These are phyloP conservation scores for Hippocampus kuda DNA, from an alignment of 2,797 vertebrate genomes.

Conservation along the genomic window DNA sequence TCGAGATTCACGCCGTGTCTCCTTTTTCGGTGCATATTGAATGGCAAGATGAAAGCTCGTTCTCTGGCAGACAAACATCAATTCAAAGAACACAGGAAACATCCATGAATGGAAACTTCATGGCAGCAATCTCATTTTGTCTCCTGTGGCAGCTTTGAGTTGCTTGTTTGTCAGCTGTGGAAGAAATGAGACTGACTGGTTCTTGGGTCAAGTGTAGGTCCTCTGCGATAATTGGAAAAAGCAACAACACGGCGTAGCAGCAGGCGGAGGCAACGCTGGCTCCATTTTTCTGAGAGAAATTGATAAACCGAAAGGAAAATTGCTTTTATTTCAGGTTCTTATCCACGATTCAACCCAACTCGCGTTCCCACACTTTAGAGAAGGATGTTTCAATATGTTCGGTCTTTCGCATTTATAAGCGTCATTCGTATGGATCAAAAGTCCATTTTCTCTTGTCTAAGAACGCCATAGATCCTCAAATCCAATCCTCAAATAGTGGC, in stretches of 20 bases:
- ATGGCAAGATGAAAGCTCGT: neutral
- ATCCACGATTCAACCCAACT: neutral
- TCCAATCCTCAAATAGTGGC: too few species aligned
- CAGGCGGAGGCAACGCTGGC: neutral
- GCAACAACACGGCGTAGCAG: neutral
- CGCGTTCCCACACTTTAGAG: neutral
- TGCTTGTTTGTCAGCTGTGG: constrained; percentile 1
- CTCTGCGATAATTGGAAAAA: neutral
- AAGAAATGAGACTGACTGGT: neutral
- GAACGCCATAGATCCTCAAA: neutral
- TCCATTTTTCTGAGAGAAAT: neutral
- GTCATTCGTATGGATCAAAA: neutral
- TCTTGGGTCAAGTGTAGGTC: neutral
- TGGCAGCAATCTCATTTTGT: neutral
- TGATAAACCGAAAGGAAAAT: neutral
- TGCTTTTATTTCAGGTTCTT: neutral
- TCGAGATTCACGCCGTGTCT: neutral
- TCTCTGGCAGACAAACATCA: neutral
- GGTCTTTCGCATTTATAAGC: neutral
- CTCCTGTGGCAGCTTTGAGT: neutral
- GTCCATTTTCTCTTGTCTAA: neutral
- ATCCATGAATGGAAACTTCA: neutral
- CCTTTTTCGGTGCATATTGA: neutral
- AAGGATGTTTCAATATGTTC: neutral
- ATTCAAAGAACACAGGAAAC: neutral